These are phyloP conservation scores for Acrossocheilus fasciatus DNA, from an alignment of 2,797 vertebrate species.

Conservation along the genomic window DNA sequence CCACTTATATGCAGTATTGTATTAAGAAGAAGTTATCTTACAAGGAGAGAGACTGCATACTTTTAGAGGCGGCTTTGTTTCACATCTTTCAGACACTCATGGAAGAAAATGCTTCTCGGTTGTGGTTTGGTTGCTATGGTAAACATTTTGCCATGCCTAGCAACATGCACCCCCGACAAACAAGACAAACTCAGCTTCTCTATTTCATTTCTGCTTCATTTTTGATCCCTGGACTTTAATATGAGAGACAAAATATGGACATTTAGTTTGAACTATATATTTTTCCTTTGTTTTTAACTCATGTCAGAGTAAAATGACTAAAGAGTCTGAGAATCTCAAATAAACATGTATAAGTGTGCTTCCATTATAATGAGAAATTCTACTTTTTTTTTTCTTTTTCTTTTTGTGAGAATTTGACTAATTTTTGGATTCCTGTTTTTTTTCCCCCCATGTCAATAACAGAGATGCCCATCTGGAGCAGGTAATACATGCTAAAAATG, in stretches of 20 bases:
- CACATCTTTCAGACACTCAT: conserved; percentile 27
- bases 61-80: conserved; percentile 35
- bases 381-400: not conserved
- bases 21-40: conserved; percentile 56
- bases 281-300: conserved; percentile 53
- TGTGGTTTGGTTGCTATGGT: conserved; percentile 24
- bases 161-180: conserved; percentile 12
- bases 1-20: conserved; percentile 74
- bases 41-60: conserved; percentile 40
- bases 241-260: conserved; percentile 49
- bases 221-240: not conserved
- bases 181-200: conserved; percentile 51
- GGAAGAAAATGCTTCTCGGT: conserved; percentile 5
- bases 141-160: conserved; percentile 26
- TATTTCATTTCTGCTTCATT: conserved; percentile 23
- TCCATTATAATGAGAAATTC: conserved; percentile 62
- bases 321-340: conserved; percentile 55
- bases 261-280: conserved; percentile 52
- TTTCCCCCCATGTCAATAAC: not conserved
- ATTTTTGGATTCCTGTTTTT: conserved; percentile 25
- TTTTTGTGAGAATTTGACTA: conserved; percentile 53
- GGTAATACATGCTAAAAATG: conserved; percentile 15
- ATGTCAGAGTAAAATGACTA: conserved; percentile 47
- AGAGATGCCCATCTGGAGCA: conserved; percentile 29
- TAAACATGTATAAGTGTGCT: conserved; percentile 64